A percentile compares a stretch with the other conserved stretches of the same genome.
phyloP scores from a whole-genome alignment of 2,888 invertebrate species.

The Syritta pipiens region DNA sequence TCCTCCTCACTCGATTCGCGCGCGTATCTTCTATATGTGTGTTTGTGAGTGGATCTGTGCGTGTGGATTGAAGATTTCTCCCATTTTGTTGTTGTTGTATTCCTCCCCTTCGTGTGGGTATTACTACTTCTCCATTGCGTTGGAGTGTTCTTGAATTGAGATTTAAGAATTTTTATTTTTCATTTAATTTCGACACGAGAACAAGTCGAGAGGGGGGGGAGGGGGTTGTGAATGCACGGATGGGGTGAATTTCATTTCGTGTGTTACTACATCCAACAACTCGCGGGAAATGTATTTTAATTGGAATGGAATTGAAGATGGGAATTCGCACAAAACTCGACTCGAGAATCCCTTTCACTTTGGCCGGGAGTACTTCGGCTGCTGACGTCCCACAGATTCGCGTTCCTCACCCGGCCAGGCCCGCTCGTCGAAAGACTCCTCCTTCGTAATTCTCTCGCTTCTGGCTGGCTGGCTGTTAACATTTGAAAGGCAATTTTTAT shows the following conservation, averaged over 20 bases:
- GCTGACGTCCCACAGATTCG: too few species aligned
- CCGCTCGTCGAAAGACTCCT: too few species aligned
- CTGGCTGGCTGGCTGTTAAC: constrained; percentile 46
- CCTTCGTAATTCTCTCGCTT: too few species aligned
- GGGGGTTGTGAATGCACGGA: too few species aligned
- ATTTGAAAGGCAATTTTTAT: constrained; percentile 49
- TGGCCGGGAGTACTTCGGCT: too few species aligned
- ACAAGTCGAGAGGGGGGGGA: too few species aligned
- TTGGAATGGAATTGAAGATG: constrained; percentile 62
- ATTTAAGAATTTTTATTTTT: constrained; percentile 44
- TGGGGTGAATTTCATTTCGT: constrained; percentile 54
- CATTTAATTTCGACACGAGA: constrained; percentile 35
- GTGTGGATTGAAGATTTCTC: constrained; percentile 34
- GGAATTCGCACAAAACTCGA: constrained; percentile 42
- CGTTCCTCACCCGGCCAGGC: too few species aligned
- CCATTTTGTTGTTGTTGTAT: background rate
- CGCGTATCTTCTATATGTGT: constrained; percentile 6
- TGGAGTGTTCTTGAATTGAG: constrained; percentile 62
- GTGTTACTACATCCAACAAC: constrained; percentile 26
- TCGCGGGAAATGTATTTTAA: constrained; percentile 65
- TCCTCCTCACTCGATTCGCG: constrained; percentile 41
- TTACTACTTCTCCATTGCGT: background rate
- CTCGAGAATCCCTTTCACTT: too few species aligned
- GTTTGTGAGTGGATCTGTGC: constrained; percentile 14
- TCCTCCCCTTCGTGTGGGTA: background rate